phyloP scores from a whole-genome alignment of 2,113 vertebrate species.

The Chamaea fasciata region DNA sequence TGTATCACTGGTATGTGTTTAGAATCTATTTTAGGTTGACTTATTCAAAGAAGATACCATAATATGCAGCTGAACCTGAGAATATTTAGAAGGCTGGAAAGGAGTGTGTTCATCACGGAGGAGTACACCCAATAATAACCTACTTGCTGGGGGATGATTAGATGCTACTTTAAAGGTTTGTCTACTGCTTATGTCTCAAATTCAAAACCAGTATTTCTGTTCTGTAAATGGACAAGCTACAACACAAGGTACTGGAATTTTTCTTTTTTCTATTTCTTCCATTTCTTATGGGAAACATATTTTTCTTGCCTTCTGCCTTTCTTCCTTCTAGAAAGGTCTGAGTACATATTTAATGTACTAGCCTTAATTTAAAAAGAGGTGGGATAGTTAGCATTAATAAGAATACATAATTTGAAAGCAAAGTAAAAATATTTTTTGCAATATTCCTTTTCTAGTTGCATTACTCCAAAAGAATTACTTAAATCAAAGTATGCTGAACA shows the following conservation, averaged over 20 bases:
- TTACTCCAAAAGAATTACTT: not conserved
- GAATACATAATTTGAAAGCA: constrained; percentile 9
- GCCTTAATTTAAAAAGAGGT: not conserved
- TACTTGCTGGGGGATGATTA: not conserved
- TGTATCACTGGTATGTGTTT: not conserved
- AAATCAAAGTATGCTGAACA: not conserved
- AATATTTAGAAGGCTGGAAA: not conserved
- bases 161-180: not conserved
- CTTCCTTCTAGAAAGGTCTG: not conserved
- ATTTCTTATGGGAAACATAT: not conserved
- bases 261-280: not conserved
- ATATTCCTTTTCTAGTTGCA: not conserved
- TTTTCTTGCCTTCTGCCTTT: not conserved
- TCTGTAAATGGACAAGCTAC: not conserved
- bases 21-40: not conserved
- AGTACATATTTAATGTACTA: not conserved
- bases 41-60: not conserved
- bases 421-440: not conserved
- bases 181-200: not conserved
- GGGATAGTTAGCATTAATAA: not conserved
- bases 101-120: not conserved
- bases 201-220: not conserved
- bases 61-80: not conserved
- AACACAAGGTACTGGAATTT: not conserved
- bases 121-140: not conserved